These are phyloP conservation scores for Epizoanthus rinbou DNA, from an alignment of 92 coral and sea anemone species.

Conservation along the genomic window DNA sequence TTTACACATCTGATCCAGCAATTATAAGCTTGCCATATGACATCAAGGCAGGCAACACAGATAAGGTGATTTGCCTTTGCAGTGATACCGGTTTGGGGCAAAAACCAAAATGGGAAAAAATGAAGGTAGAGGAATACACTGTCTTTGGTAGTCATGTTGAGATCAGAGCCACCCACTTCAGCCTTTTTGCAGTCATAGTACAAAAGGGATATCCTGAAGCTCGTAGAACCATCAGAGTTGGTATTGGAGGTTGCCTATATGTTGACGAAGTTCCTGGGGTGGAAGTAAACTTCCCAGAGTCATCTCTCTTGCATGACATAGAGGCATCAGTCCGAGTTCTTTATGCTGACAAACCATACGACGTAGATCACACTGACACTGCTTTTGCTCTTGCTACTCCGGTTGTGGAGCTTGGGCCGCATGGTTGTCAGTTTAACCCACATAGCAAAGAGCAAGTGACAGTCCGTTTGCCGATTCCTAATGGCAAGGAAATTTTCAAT, in stretches of 20 bases:
- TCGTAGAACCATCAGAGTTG: conserved; percentile 74
- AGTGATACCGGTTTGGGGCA: conserved; percentile 87
- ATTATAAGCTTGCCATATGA: conserved; percentile 80
- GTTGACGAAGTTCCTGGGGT: conserved; percentile 92
- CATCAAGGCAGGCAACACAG: conserved; percentile 53
- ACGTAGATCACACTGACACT: conserved; percentile 82
- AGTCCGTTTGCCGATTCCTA: conserved; percentile 88
- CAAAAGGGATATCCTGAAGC: conserved; percentile 91
- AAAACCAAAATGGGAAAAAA: conserved; percentile 68
- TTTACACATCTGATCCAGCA: conserved; percentile 84
- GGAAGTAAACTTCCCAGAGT: conserved; percentile 87
- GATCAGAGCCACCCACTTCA: conserved; percentile 85
- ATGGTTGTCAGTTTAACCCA: conserved; percentile 84
- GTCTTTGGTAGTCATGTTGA: conserved; percentile 73
- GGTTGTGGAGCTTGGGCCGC: conserved; percentile 88
- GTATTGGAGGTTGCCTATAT: conserved; percentile 84
- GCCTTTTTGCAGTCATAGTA: conserved; percentile 88
- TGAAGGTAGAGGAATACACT: conserved; percentile 69
- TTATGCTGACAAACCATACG: conserved; percentile 93
- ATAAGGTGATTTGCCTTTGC: conserved; percentile 77
- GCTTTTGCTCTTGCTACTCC: conserved; percentile 90
- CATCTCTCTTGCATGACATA: conserved; percentile 84
- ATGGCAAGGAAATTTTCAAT: conserved; percentile 79
- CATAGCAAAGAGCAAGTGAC: conserved; percentile 77
- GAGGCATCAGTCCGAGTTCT: conserved; percentile 89